Percentiles rank a stretch among this genome's conserved stretches.
Conservation (phyloP, 1,140 invertebrate species). For the Neodiprion virginianus region DNA sequence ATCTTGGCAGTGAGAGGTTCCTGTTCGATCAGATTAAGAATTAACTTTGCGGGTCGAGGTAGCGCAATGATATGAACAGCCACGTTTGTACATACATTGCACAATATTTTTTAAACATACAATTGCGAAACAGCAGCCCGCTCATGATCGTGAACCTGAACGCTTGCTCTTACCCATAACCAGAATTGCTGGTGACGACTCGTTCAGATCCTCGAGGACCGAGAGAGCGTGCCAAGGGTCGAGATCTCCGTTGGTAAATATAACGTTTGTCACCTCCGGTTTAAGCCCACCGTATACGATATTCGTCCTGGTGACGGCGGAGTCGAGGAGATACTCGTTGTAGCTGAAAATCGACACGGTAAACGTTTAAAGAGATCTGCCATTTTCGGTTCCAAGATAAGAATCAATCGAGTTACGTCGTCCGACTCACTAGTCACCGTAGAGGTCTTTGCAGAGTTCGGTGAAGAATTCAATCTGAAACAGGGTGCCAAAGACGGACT, state of each 20-base stretch:
- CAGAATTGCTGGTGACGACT: slow-evolving; percentile 62
- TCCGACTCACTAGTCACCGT: slow-evolving; percentile 60
- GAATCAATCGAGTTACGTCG: background rate
- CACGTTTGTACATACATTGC: too few species aligned
- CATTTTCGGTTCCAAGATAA: background rate
- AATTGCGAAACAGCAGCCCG: too few species aligned
- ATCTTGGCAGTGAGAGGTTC: slow-evolving; percentile 79
- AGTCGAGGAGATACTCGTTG: slow-evolving; percentile 55
- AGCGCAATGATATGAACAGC: too few species aligned
- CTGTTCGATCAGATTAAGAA: slow-evolving; percentile 49
- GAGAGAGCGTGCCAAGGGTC: slow-evolving; percentile 74
- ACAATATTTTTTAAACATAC: too few species aligned
- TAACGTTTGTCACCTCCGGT: slow-evolving; percentile 67
- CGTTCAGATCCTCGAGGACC: slow-evolving; percentile 61
- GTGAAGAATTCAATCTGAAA: slow-evolving; percentile 69
- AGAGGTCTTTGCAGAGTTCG: slow-evolving; percentile 74
- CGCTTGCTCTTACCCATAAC: slow-evolving; percentile 36
- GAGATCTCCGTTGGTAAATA: slow-evolving; percentile 69
- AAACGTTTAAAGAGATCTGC: background rate
- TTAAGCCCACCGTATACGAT: slow-evolving; percentile 65
- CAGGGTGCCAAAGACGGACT: slow-evolving; percentile 71
- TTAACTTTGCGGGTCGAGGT: too few species aligned
- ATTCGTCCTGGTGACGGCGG: slow-evolving; percentile 66
- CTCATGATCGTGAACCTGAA: too few species aligned
- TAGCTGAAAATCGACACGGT: slow-evolving; percentile 53